A percentile compares a stretch with the other conserved stretches of the same genome.
phyloP scores from a whole-genome alignment of 2,888 invertebrate genomes.

The Megalurothrips usitatus region DNA sequence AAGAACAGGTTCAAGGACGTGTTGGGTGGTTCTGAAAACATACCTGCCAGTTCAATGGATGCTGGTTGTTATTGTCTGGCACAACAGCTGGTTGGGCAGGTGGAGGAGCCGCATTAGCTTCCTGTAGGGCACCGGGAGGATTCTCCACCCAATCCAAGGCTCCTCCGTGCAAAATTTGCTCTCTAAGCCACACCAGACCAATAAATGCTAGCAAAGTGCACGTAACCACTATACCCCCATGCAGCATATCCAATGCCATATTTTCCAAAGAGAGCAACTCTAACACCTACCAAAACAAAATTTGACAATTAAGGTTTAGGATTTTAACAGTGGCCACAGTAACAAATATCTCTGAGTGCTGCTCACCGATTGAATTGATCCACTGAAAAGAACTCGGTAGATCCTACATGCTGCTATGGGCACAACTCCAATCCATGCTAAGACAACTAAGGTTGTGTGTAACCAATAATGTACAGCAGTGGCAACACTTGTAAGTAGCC shows the following conservation, averaged over 20 bases:
- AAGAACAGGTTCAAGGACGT: slow-evolving; percentile 31
- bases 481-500: slow-evolving; percentile 80
- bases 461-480: slow-evolving; percentile 95
- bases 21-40: not conserved
- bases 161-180: slow-evolving; percentile 96
- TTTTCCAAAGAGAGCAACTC: slow-evolving; percentile 93
- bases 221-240: slow-evolving; percentile 94
- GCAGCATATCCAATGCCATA: slow-evolving; percentile 87
- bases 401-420: slow-evolving; percentile 95
- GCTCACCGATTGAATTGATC: slow-evolving; percentile 74
- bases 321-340: too few species aligned
- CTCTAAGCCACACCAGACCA: slow-evolving; percentile 93
- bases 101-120: slow-evolving; percentile 42
- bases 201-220: slow-evolving; percentile 95
- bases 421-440: slow-evolving; percentile 96
- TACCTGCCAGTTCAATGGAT: not conserved
- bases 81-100: slow-evolving; percentile 33
- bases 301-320: not conserved
- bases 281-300: slow-evolving; percentile 54
- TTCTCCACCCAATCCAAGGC: slow-evolving; percentile 92
- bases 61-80: slow-evolving; percentile 22
- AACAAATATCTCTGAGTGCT: not conserved
- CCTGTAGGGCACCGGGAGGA: not conserved
- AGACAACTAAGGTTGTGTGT: slow-evolving; percentile 92
- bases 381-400: slow-evolving; percentile 87